Conservation (phyloP, 2,888 invertebrate species). For the Morinoia aosen region DNA sequence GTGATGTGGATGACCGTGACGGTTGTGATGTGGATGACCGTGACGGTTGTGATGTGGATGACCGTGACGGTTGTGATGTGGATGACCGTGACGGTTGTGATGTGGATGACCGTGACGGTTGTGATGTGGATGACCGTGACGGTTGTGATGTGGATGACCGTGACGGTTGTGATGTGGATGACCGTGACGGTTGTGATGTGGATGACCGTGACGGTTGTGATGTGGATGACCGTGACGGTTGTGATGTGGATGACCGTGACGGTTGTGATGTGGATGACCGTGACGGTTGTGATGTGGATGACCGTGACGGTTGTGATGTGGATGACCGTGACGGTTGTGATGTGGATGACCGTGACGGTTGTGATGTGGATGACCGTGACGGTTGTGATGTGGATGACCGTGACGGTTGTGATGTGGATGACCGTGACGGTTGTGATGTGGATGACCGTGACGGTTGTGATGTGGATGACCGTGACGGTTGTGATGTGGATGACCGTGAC, state of each 20-base stretch:
- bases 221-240: neutral
- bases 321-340: neutral
- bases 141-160: neutral
- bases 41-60: neutral
- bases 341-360: neutral
- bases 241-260: too few species aligned
- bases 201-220: neutral
- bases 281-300: neutral
- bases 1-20: neutral
- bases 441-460: neutral
- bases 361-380: neutral
- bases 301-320: neutral
- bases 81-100: neutral
- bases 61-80: neutral
- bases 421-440: too few species aligned
- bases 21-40: neutral
- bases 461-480: neutral
- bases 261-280: neutral
- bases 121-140: too few species aligned
- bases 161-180: too few species aligned
- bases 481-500: too few species aligned
- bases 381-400: neutral
- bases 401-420: neutral
- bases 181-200: constrained; percentile 18
- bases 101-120: neutral